Evolutionary conservation across 2,113 vertebrate species (phyloP), one percentile per base, ranked within the genome.

Genomic region (Alectura lathami): DNA sequence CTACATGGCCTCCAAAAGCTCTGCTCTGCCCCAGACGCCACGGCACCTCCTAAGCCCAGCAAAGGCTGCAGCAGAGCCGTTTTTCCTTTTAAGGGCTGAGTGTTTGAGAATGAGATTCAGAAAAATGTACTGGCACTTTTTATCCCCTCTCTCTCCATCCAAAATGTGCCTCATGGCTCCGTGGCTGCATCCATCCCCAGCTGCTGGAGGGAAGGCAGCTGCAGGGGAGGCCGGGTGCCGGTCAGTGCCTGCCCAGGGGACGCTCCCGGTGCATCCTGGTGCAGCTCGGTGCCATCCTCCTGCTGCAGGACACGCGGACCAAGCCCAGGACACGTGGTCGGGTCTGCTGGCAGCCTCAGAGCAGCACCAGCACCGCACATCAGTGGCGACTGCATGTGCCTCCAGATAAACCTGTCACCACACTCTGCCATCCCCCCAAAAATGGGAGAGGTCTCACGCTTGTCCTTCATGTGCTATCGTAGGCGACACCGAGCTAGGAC

Each of bases 21-120:
- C 83, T 68, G 64, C 77, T 87, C 57, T 92, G 57, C 53, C 45
- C 69, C 74, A 91, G 93, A 93, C 9, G 0, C 66, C 38, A 67
- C 3, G 59, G 91, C 78, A 94, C 74, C 81, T 83, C 67, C 50
- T 69, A 73, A 94, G 78, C 67, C 79, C 87, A 67, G n/a, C 4
- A 34, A 83, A 76, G 56, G 42, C 63, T 93, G 81, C 42, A 80
- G 78, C 50, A 74, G 30, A 92, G 45, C 24, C 2, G 1, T 85
- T 94, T 54, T 83, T 69, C 93, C 95, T 94, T 97, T 94, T 92
- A 94, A 91, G 94, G 93, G 38, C 77, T 89, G 32, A 95, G 48
- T 40, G 53, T 54, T 64, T 60, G 67, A 89, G 76, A 89, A 78
- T 0, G 5, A 85, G 45, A 76, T 79, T 57, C 74, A 64, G 77